These are phyloP conservation scores for Rhabdornis inornatus DNA, from an alignment of 2,113 vertebrate species.

Conservation along the genomic window DNA sequence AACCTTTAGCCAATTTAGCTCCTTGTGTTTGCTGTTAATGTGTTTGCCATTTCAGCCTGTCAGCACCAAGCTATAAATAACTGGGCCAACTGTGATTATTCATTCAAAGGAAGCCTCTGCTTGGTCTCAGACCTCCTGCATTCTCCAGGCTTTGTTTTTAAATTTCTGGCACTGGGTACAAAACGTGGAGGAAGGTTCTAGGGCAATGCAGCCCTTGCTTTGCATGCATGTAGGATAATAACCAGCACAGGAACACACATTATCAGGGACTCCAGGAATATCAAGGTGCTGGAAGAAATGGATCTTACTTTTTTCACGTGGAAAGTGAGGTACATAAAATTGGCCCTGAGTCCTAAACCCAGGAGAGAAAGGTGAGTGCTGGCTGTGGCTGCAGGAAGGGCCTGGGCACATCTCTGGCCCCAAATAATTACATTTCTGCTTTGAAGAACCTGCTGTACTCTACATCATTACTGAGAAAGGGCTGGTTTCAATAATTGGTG, in stretches of 20 bases:
- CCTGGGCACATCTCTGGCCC: background rate
- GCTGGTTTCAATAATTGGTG: background rate
- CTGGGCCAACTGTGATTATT: slow-evolving; percentile 31
- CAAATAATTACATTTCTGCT: background rate
- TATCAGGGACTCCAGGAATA: background rate
- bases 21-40: slow-evolving; percentile 49
- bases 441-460: background rate
- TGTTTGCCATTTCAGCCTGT: background rate
- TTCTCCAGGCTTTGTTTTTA: background rate
- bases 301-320: background rate
- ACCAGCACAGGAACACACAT: background rate
- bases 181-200: background rate
- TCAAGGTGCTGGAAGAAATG: fast-evolving
- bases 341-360: background rate
- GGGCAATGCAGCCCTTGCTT: background rate
- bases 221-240: background rate
- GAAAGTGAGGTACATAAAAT: background rate
- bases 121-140: background rate
- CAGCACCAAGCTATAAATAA: slow-evolving; percentile 7
- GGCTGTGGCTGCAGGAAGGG: background rate
- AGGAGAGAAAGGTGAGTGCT: background rate
- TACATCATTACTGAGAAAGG: background rate
- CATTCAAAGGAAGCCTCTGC: background rate
- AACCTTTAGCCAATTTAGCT: slow-evolving; percentile 47
- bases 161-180: background rate